Evolutionary conservation across 2,888 invertebrate species (phyloP), one percentile per base, ranked within the genome.

Genomic region (Minunthozetes semirufus): DNA sequence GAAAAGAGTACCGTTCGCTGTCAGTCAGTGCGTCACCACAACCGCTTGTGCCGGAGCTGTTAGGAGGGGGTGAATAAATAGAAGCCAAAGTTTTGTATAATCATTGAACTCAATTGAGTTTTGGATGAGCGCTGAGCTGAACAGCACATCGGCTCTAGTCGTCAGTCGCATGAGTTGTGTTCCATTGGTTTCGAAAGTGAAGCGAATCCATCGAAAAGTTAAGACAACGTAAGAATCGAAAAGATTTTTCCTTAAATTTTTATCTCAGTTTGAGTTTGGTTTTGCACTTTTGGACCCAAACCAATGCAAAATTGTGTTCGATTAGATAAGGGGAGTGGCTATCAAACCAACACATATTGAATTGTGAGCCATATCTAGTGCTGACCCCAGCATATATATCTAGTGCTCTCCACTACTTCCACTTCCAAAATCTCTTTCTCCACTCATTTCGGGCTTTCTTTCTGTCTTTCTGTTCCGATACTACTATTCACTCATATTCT

Each of bases 1-100:
- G 66, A 38, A 19, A 59, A 27, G 38, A 66, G 66, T 66, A 38
- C 38, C 38, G 38, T n/a, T 29, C 5, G 9, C 66, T 66, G 66
- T 66, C 66, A 66, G 66, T 66, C 33, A 66, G 38, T 66, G 66
- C 66, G 66, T 66, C 66, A 66, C 66, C 66, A 66, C 9, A 66
- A 38, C 66, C 38, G 66, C 66, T 33, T 66, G 38, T 66, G 66
- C 38, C 66, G 15, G 66, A 25, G 66, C 38, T 66, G 66, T 17
- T 29, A 33, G 66, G 66, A 33, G 66, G 33, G 66, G 61, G 25
- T 61, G 61, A 61, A 61, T 61, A 61, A 61, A 61, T 61, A 61
- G 61, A 61, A 27, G 15, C 29, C 6, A 25, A 27, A 61, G 11
- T 61, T 15, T 13, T 25, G 56, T 56, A 13, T 61, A 25, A 61